phyloP scores from a whole-genome alignment of 2,888 invertebrate genomes.

The Eilema caniola region DNA sequence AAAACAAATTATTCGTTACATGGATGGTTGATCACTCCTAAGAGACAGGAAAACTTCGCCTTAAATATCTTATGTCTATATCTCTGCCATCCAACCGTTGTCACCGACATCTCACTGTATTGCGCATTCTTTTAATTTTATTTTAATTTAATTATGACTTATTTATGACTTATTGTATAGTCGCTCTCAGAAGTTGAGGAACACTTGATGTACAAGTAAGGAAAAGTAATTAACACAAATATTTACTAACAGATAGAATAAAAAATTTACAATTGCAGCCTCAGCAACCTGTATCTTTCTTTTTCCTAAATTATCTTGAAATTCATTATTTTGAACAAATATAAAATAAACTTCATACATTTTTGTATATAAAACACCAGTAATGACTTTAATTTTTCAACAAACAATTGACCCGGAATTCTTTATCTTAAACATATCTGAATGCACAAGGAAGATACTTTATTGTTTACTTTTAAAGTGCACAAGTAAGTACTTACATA shows the following conservation, averaged over 20 bases:
- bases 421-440: conserved; percentile 35
- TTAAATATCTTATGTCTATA: background rate
- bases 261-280: too few species aligned
- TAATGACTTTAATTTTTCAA: conserved; percentile 21
- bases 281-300: background rate
- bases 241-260: too few species aligned
- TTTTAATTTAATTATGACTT: background rate
- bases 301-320: background rate
- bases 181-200: too few species aligned
- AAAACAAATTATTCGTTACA: too few species aligned
- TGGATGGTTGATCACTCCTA: too few species aligned
- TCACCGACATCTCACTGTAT: background rate
- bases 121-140: conserved; percentile 4
- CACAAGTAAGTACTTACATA: background rate
- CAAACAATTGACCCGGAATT: conserved; percentile 39
- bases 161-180: too few species aligned
- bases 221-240: too few species aligned
- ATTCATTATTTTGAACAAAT: background rate
- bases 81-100: background rate
- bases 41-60: background rate
- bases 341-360: background rate
- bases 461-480: conserved; percentile 28
- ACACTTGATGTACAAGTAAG: too few species aligned
- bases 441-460: conserved; percentile 44
- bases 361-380: background rate